Base-by-base conservation (phyloP, 2,888 invertebrate genomes). In the Metacarcinus magister region DNA sequence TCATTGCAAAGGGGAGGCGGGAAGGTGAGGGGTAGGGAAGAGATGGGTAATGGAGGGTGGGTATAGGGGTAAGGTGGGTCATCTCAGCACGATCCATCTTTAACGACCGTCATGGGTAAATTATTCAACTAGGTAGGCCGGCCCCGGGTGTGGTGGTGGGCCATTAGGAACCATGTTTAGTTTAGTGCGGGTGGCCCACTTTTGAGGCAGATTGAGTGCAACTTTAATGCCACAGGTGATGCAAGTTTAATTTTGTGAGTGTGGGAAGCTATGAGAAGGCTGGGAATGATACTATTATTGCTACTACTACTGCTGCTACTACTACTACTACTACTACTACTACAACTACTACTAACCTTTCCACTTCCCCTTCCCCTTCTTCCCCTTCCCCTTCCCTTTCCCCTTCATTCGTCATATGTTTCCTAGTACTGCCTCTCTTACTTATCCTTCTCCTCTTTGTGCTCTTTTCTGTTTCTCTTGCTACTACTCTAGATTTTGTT, bases 91-190 rank as follows among this genome's bases (percentile, higher is more conserved):
- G 75, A 90, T 94, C 94, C 90, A 94, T 94, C 87, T 89, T 94
- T 94, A 94, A 94, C 43, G 43, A 43, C 39, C 75, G 32, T 48
- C 39, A 87, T 94, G 94, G 89, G 32, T 94, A 89, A 94, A 94
- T 94, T 54, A 94, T 94, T 94, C 87, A 94, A 23, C 44, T 48
- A 32, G 82, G 32, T 32, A 48, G 92, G 39, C 60, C 48, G 75
- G 10, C 23, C 19, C 1, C 60, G 39, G 75, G 19, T 19, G n/a
- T 94, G 44, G 54, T 48, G 54, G 89, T 2, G 94, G 54, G 39
- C 94, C 94, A 94, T 94, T 94, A 94, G 90, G 23, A 16, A 39
- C 75, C 94, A 94, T 94, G 94, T 94, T 94, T 94, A 94, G 89
- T 94, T 94, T 54, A 94, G 94, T 90, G 94, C 89, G 23, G 39